Conservation (phyloP, 1,140 invertebrate genomes). For the Coptotermes formosanus region DNA sequence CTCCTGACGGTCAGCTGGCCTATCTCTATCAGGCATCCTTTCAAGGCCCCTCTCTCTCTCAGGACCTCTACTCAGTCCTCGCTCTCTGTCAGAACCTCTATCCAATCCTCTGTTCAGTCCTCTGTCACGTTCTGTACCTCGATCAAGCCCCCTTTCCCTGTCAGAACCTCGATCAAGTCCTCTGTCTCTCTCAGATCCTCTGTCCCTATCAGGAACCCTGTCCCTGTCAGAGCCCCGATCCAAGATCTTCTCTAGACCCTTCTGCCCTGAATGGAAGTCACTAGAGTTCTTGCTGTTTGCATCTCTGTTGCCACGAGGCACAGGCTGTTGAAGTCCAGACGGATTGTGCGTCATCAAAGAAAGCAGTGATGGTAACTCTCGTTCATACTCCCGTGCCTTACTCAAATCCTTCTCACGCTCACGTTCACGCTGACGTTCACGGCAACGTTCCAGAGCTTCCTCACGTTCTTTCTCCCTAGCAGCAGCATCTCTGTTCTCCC, state of each 20-base stretch:
- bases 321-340: background rate
- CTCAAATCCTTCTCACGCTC: conserved; percentile 44
- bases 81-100: conserved; percentile 25
- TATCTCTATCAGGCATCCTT: conserved; percentile 12
- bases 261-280: background rate
- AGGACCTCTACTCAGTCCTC: background rate
- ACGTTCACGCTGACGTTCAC: conserved; percentile 56
- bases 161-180: background rate
- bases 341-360: conserved; percentile 36
- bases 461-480: conserved; percentile 57
- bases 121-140: conserved; percentile 5
- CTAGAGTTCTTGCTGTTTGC: background rate
- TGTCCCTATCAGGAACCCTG: conserved; percentile 23
- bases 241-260: background rate
- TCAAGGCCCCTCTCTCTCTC: conserved; percentile 26
- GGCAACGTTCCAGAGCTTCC: conserved; percentile 55
- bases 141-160: conserved; percentile 24
- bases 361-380: conserved; percentile 37
- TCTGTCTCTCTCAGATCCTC: background rate
- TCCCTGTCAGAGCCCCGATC: conserved; percentile 26
- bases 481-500: conserved; percentile 43
- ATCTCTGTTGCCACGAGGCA: background rate
- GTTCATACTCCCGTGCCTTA: conserved; percentile 37
- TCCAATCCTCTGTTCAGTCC: conserved; percentile 19
- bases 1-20: no score